These are phyloP conservation scores for Volucella inanis DNA, from an alignment of 2,888 invertebrate species.

Conservation along the genomic window DNA sequence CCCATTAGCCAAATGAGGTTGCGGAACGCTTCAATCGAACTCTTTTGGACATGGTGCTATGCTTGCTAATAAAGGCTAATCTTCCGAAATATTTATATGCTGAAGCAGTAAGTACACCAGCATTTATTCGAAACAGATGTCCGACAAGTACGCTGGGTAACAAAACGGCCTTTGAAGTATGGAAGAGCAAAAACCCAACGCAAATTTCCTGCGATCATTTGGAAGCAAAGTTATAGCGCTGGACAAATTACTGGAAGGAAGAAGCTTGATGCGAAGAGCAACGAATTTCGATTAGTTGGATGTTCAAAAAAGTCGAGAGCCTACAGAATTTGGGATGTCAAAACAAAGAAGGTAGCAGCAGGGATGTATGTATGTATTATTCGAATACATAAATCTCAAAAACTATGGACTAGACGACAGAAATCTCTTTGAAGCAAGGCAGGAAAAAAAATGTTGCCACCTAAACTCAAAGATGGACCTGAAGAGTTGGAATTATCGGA, in stretches of 20 bases:
- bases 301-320: conserved; percentile 55
- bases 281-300: conserved; percentile 41
- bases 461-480: background rate
- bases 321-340: conserved; percentile 32
- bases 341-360: conserved; percentile 20
- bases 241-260: conserved; percentile 23
- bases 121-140: conserved; percentile 45
- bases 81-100: conserved; percentile 76
- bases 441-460: background rate
- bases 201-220: conserved; percentile 40
- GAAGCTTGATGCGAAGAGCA: conserved; percentile 37
- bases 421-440: background rate
- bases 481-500: no score
- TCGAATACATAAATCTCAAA: conserved; percentile 10
- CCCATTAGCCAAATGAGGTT: conserved; percentile 76
- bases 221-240: conserved; percentile 36
- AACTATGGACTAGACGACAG: conserved; percentile 1
- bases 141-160: conserved; percentile 20
- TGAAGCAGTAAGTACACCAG: conserved; percentile 77
- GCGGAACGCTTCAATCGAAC: conserved; percentile 76
- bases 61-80: conserved; percentile 75
- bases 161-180: conserved; percentile 38
- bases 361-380: conserved; percentile 30
- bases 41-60: conserved; percentile 75
- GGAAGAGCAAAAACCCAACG: conserved; percentile 30